These are phyloP conservation scores for Chiloscyllium punctatum DNA, from an alignment of 2,797 vertebrate species.

Conservation along the genomic window DNA sequence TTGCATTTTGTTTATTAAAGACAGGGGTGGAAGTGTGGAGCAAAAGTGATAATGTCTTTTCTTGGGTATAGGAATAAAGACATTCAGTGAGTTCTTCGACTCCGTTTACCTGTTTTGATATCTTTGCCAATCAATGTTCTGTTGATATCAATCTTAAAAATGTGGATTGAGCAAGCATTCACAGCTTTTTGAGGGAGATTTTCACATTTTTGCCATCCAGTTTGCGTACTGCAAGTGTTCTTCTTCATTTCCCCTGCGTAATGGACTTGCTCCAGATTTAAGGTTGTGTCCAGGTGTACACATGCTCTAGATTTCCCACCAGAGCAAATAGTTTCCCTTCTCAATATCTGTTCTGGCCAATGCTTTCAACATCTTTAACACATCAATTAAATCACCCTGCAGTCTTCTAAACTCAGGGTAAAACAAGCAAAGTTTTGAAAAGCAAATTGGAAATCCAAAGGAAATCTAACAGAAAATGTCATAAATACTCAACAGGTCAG, in stretches of 20 bases:
- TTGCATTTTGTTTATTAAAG: not conserved
- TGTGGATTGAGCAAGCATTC: not conserved
- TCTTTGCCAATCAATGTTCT: not conserved
- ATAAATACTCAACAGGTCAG: not conserved
- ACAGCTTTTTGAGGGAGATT: not conserved
- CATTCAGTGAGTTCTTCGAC: not conserved
- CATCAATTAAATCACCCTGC: not conserved
- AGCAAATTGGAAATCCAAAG: not conserved
- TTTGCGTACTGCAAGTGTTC: not conserved
- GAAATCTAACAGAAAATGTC: not conserved
- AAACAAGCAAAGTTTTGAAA: not conserved
- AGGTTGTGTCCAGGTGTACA: not conserved
- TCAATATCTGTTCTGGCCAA: not conserved
- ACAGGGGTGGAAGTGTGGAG: not conserved
- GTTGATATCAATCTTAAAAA: not conserved
- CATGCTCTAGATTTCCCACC: not conserved
- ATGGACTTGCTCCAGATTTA: not conserved
- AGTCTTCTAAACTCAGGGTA: not conserved
- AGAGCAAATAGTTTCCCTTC: not conserved
- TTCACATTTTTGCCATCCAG: not conserved
- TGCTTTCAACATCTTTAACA: not conserved
- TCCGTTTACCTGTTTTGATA: not conserved
- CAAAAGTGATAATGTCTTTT: not conserved
- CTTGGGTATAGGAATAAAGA: not conserved
- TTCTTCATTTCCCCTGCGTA: not conserved